Base-by-base conservation (phyloP, 2,888 invertebrate genomes). In the Drosophila incognita region DNA sequence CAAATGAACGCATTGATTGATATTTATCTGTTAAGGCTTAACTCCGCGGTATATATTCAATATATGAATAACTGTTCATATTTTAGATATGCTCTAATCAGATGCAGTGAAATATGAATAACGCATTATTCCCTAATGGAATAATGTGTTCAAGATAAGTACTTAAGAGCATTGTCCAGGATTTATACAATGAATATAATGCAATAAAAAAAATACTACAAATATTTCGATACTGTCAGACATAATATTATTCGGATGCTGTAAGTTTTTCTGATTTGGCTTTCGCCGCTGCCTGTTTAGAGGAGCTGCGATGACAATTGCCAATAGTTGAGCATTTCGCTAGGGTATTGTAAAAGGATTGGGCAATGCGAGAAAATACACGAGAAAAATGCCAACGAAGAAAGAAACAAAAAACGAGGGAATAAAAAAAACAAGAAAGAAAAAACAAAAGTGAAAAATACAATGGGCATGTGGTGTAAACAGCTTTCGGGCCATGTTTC, bases 401-500 rank as follows among this genome's bases (percentile, higher is more conserved):
- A 24, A 5, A 21, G 21, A 21, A 49, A 60, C 40, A 36, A 61
- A 42, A 64, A 7, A 31, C 2, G 10, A 36, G 10, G 11, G 24
- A 27, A 36, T 31, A 61, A 36, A 61, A 36, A 24, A 2, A 36
- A 24, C n/a, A 27, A 31, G 7, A 54, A 29, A 33, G 11, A 35
- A 40, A 54, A 51, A 64, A 51, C 46, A 21, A 21, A 38, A 33
- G 61, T 33, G 27, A 52, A 59, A 61, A 62, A 52, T 67, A 62
- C 67, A 61, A 73, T 69, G 68, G 27, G 68, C 56, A 64, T 69
- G 64, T 65, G 75, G 56, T 59, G 73, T 79, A 79, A 80, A 79
- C 80, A 76, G 79, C 69, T 77, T 71, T 74, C 52, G 67, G 74
- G 69, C 74, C 74, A 59, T 79, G 79, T 79, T 76, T 64, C 76